These are phyloP conservation scores for Desmodus rotundus DNA, from an alignment of 2,113 vertebrate species.

Conservation along the genomic window DNA sequence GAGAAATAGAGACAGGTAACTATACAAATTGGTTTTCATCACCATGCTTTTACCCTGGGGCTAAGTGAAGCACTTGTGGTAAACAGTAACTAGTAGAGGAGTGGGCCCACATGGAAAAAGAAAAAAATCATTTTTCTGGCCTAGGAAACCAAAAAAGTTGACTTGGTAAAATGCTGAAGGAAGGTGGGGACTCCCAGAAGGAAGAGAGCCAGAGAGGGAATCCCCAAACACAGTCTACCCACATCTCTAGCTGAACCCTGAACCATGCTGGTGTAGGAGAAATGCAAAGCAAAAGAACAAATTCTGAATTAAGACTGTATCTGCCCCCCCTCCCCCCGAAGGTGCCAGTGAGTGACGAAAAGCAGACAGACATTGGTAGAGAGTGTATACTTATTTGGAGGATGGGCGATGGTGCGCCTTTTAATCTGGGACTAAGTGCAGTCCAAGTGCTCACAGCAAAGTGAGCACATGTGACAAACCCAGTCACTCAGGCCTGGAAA, in stretches of 20 bases:
- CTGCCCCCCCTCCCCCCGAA: neutral
- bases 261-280: neutral
- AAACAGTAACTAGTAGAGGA: neutral
- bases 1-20: neutral
- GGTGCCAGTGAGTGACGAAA: neutral
- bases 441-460: neutral
- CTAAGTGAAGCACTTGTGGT: neutral
- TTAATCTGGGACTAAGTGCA: neutral
- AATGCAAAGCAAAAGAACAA: neutral
- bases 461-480: neutral
- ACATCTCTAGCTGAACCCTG: neutral
- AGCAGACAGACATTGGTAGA: neutral
- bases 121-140: neutral
- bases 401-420: neutral
- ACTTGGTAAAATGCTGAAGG: neutral
- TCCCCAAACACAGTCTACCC: neutral
- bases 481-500: neutral
- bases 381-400: neutral
- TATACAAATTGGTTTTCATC: conserved; percentile 4
- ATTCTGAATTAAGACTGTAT: neutral
- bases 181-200: neutral
- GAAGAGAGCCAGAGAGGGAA: neutral
- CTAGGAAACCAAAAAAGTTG: neutral
- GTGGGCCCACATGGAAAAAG: neutral
- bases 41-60: neutral